Evolutionary conservation across 2,797 vertebrate genomes (phyloP), one percentile per base, ranked within the genome.

Genomic region (Margarornis squamiger): DNA sequence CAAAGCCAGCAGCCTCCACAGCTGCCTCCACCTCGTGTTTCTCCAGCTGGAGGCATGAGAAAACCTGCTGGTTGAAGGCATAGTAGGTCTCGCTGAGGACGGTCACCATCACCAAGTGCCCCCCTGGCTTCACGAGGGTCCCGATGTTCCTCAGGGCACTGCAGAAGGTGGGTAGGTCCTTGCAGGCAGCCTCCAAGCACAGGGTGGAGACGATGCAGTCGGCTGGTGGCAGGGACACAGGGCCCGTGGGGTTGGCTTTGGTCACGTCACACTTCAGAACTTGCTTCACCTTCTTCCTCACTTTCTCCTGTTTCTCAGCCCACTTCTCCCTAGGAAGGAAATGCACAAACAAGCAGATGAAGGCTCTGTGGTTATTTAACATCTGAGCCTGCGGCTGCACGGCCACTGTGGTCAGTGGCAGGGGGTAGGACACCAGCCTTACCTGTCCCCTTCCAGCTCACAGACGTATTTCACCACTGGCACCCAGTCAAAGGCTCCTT

Each of bases 391-490:
- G 46, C 0, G 6, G 9, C 52, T 46, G 27, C 11, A 1, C 2
- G 22, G 6, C 2, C 1, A 2, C 43, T 0, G 0, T 3, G 43
- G 43, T 6, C 0, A 0, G 66, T 23, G 61, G 29, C 21, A 6
- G 52, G 39, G 2, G 3, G 39, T 16, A 3, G 36, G 45, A 62
- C 68, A 41, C 30, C 57, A 9, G 39, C 24, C 61, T 86, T 30
- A 32, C 72, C 51, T 66, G 46, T 88, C 41, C 51, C 98, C 98
- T 94, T 98, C 97, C 88, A 98, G 97, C 88, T 98, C 96, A 84
- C 98, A 98, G 48, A 98, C 97, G 0, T 97, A 96, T 95, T 98
- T 97, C 88, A 98, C 95, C 79, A 96, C 98, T 0, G 97, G 97
- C 3, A 97, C 98, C 98, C 98, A 98, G 97, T 98, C 97, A 4